phyloP scores from a whole-genome alignment of 2,113 vertebrate genomes.

The Ginglymostoma cirratum region DNA sequence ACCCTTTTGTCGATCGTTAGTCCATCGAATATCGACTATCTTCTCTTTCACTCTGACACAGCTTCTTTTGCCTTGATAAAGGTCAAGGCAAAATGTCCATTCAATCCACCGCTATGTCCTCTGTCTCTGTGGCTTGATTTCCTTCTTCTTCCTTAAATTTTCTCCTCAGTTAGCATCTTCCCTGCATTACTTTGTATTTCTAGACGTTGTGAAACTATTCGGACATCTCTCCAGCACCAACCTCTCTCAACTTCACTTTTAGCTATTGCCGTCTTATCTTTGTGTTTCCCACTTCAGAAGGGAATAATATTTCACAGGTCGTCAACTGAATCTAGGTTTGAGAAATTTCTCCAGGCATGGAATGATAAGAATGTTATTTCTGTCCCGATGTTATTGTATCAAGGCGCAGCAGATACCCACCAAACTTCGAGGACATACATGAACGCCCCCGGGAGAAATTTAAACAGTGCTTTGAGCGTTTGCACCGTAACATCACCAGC shows the following conservation, averaged over 20 bases:
- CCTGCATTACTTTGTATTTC: neutral
- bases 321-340: neutral
- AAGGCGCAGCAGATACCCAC: neutral
- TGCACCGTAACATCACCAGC: neutral
- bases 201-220: neutral
- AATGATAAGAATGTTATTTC: neutral
- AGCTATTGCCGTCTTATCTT: neutral
- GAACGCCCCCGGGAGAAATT: neutral
- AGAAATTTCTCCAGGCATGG: neutral
- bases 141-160: neutral
- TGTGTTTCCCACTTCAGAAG: constrained; percentile 1
- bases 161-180: neutral
- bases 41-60: neutral
- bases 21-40: neutral
- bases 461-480: no score
- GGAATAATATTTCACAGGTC: neutral
- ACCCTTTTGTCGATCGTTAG: neutral
- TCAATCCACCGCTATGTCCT: neutral
- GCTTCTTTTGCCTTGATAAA: neutral
- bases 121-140: neutral
- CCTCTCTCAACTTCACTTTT: neutral
- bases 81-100: neutral
- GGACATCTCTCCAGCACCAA: neutral
- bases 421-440: neutral
- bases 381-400: neutral